Percentiles rank a stretch among this genome's conserved stretches.
Conservation (phyloP, 2,113 vertebrate species). For the Saimiri boliviensis region DNA sequence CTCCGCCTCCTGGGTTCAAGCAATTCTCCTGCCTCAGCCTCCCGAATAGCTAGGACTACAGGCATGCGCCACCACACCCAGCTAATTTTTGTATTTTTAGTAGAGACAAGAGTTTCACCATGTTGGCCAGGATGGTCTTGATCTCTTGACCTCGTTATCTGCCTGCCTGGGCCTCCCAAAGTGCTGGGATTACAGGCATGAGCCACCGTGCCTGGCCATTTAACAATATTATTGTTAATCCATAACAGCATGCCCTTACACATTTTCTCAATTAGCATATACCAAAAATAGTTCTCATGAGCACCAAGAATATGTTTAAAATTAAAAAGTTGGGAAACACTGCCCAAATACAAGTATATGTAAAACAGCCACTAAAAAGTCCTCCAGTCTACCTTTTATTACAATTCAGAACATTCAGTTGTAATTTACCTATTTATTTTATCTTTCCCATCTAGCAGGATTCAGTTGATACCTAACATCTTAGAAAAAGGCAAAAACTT, state of each 20-base stretch:
- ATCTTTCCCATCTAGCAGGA: neutral
- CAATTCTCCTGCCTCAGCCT: no score
- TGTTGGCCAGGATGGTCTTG: no score
- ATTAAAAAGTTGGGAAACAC: constrained; percentile 1
- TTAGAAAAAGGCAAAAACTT: constrained; percentile 42
- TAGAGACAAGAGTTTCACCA: no score
- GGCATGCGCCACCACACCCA: no score
- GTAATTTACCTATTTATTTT: neutral
- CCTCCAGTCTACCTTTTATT: neutral
- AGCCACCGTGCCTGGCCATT: neutral
- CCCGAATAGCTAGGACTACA: no score
- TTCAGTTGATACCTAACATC: constrained; percentile 6
- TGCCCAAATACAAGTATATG: neutral
- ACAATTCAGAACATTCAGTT: neutral
- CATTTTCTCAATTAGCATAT: constrained; percentile 21
- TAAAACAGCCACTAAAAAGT: neutral
- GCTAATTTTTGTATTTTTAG: no score
- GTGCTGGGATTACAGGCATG: no score
- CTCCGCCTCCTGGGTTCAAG: no score
- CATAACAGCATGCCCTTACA: neutral
- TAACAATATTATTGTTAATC: neutral
- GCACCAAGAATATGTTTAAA: neutral
- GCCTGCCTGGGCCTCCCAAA: no score
- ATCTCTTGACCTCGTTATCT: no score
- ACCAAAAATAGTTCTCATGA: neutral